These are phyloP conservation scores for Apaloderma vittatum DNA, from an alignment of 2,113 vertebrate species.

Conservation along the genomic window DNA sequence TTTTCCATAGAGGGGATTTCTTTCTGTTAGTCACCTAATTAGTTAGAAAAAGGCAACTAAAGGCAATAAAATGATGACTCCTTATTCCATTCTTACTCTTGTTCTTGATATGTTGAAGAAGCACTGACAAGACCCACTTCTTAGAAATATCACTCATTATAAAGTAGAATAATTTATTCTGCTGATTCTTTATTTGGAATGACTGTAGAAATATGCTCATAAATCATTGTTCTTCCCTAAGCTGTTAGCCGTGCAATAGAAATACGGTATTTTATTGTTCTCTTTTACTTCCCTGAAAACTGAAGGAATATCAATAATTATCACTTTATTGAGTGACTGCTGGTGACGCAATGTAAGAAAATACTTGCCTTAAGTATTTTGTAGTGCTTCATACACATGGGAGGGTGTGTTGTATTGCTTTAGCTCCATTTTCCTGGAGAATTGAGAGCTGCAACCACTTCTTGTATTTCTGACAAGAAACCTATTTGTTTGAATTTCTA, in stretches of 20 bases:
- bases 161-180: background rate
- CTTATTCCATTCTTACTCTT: background rate
- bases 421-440: background rate
- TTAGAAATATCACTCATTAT: background rate
- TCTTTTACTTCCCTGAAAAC: background rate
- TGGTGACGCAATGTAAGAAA: background rate
- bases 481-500: background rate
- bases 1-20: background rate
- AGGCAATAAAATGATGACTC: background rate
- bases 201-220: background rate
- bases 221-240: background rate
- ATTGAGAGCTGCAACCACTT: background rate
- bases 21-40: background rate
- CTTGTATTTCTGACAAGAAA: background rate
- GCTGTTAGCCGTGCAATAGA: background rate
- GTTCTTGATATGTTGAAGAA: background rate
- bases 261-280: background rate
- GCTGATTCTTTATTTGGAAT: background rate
- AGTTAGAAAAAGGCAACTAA: background rate
- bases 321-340: background rate
- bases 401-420: background rate
- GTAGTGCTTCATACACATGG: background rate
- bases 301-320: background rate
- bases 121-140: background rate
- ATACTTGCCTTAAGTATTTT: constrained; percentile 16